Percentiles rank a stretch among this genome's conserved stretches.
Conservation (phyloP, 1,140 invertebrate species). For the Alviniconcha marisindica region DNA sequence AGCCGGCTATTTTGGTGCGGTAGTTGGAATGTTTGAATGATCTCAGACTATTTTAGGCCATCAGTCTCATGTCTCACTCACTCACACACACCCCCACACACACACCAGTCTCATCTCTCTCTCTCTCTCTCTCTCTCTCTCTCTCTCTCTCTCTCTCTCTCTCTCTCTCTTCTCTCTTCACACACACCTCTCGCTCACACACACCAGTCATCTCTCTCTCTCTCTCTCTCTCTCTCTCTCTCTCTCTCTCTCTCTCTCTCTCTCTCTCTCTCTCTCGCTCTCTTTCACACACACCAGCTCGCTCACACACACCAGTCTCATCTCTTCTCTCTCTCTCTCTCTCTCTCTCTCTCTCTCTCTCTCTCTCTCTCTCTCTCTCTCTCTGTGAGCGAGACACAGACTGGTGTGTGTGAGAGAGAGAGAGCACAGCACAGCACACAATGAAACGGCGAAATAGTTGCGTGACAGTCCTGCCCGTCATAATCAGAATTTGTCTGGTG, state of each 20-base stretch:
- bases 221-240: background rate
- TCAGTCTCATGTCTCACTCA: too few species aligned
- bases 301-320: background rate
- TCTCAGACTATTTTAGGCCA: too few species aligned
- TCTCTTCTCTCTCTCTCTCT: slow-evolving; percentile 5
- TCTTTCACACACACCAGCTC: background rate
- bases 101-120: too few species aligned
- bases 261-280: background rate
- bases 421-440: too few species aligned
- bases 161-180: background rate
- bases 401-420: too few species aligned
- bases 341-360: slow-evolving; percentile 15
- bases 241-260: background rate
- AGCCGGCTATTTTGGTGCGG: too few species aligned
- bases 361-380: slow-evolving; percentile 28
- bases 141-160: slow-evolving; percentile 18
- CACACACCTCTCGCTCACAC: background rate
- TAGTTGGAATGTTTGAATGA: too few species aligned
- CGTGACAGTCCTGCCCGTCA: too few species aligned
- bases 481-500: too few species aligned
- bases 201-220: background rate
- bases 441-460: too few species aligned
- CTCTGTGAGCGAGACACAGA: too few species aligned
- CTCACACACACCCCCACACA: too few species aligned
- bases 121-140: slow-evolving; percentile 19